These are phyloP conservation scores for Phengaris arion DNA, from an alignment of 2,888 invertebrate genomes.

Conservation along the genomic window DNA sequence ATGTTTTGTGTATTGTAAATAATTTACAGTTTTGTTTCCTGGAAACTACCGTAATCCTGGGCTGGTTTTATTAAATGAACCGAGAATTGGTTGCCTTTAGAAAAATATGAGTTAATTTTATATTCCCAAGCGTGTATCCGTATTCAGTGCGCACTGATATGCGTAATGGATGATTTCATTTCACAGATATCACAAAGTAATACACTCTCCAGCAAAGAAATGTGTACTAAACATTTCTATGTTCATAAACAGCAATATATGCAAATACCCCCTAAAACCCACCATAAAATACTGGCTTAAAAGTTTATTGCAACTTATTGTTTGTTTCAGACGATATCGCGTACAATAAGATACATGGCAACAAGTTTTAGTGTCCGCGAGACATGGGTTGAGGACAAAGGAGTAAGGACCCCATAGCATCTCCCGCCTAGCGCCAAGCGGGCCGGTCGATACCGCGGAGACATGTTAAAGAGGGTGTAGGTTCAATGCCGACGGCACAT, in stretches of 20 bases:
- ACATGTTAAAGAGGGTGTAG: conserved; percentile 3
- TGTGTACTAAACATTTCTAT: too few relatives aligned
- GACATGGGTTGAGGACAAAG: neutral
- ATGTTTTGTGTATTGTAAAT: neutral
- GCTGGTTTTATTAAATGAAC: neutral
- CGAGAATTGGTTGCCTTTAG: neutral
- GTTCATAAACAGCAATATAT: too few relatives aligned
- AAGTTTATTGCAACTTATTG: neutral
- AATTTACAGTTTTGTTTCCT: neutral
- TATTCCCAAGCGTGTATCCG: neutral
- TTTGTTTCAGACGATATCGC: neutral
- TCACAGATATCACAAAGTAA: neutral
- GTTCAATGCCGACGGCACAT: neutral
- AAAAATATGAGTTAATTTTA: neutral
- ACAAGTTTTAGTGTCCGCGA: neutral
- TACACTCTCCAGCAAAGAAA: neutral
- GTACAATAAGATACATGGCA: neutral
- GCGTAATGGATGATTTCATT: neutral
- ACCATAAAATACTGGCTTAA: neutral
- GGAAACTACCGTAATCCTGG: neutral
- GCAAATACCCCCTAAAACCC: neutral
- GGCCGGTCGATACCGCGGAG: conserved; percentile 18
- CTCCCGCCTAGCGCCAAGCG: neutral
- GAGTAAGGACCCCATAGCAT: neutral
- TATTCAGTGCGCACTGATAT: neutral